phyloP scores from a whole-genome alignment of 2,888 invertebrate species.

The Megamerina dolium region DNA sequence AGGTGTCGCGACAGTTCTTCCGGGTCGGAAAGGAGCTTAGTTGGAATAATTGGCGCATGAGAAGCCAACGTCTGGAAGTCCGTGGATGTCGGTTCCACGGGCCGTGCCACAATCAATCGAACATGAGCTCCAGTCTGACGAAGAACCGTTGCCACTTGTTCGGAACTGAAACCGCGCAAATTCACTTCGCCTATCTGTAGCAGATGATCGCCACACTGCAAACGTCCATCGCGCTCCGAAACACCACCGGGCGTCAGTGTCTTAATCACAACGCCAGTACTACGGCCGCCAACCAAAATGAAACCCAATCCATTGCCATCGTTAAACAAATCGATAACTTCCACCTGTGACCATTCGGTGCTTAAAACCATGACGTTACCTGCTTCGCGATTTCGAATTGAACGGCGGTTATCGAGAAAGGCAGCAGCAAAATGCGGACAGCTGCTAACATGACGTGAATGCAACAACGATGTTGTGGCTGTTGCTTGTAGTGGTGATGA shows the following conservation, averaged over 20 bases:
- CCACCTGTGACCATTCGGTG: conserved; percentile 99
- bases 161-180: conserved; percentile 92
- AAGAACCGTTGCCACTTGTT: conserved; percentile 84
- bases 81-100: conserved; percentile 78
- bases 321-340: conserved; percentile 95
- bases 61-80: conserved; percentile 66
- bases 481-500: conserved; percentile 9
- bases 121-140: conserved; percentile 61
- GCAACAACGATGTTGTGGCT: conserved; percentile 5
- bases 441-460: conserved; percentile 12
- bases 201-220: conserved; percentile 97
- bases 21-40: conserved; percentile 84
- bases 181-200: conserved; percentile 93
- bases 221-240: conserved; percentile 89
- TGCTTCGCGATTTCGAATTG: not conserved
- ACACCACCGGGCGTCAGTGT: conserved; percentile 95
- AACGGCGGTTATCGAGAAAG: not conserved
- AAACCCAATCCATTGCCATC: conserved; percentile 98
- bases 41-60: conserved; percentile 86
- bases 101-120: conserved; percentile 88
- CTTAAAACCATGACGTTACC: conserved; percentile 66
- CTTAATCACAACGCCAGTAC: conserved; percentile 98
- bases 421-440: not conserved
- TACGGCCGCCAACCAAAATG: conserved; percentile 94
- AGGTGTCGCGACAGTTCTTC: conserved; percentile 83